These are phyloP conservation scores for Cnemophilus loriae DNA, from an alignment of 2,113 vertebrate genomes.

Conservation along the genomic window DNA sequence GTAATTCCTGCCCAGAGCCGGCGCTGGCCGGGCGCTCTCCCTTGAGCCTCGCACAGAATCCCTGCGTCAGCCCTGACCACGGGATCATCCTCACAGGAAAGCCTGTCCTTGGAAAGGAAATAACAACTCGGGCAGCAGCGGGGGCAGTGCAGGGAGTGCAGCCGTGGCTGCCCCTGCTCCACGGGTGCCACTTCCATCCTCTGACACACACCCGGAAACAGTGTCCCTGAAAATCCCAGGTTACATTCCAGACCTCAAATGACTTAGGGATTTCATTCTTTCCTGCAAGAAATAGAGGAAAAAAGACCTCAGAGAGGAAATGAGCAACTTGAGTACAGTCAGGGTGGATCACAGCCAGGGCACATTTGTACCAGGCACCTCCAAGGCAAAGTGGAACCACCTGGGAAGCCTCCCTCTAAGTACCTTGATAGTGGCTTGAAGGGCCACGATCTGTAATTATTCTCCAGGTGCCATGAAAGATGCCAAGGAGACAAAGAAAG, in stretches of 20 bases:
- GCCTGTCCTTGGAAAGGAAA: neutral
- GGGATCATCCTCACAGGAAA: neutral
- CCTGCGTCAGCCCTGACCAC: neutral
- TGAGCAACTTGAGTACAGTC: neutral
- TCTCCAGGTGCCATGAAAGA: neutral
- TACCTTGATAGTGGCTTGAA: too few relatives aligned
- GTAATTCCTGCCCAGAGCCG: fast-evolving
- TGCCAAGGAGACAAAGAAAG: neutral
- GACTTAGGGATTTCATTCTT: neutral
- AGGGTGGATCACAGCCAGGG: neutral
- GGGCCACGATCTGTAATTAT: fast-evolving
- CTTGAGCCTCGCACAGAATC: neutral
- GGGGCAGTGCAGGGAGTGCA: neutral
- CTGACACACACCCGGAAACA: fast-evolving
- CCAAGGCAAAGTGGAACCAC: neutral
- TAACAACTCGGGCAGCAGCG: neutral
- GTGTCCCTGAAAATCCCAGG: neutral
- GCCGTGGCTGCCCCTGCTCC: neutral
- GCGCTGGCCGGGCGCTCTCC: neutral
- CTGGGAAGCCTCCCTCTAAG: neutral
- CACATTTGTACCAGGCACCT: neutral
- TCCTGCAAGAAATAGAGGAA: neutral
- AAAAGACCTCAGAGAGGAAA: neutral
- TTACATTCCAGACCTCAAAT: fast-evolving
- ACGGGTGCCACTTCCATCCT: neutral